Evolutionary conservation across 2,113 vertebrate genomes (phyloP), one percentile per base, ranked within the genome.

Genomic region (Thalassoma bifasciatum): DNA sequence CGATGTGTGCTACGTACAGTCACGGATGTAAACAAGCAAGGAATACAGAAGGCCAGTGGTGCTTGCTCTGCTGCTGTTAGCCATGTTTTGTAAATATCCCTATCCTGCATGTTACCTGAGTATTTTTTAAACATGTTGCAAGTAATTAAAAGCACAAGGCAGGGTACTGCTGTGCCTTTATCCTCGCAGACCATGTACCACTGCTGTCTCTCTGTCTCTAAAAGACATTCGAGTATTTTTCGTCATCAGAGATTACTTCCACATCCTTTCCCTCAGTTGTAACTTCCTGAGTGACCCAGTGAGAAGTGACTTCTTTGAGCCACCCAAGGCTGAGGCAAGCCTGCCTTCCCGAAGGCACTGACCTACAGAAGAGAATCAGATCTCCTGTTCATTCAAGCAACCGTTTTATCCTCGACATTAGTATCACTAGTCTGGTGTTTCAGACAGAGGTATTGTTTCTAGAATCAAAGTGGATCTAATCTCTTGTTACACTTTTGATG

Each of bases 331-430:
- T 0, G 59, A 58, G 56, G 38, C 70, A 57, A 51, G 79, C 56
- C 51, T 56, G 22, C n/a, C 34, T 52, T 62, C 62, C 74, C 62
- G 6, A 19, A 77, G 66, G 59, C 76, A 13, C 44, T 86, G 77
- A 88, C 86, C 84, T 75, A 75, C 77, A 84, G 82, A 88, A 30
- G 34, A 64, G 68, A 79, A 74, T 77, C 66, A 14, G 47, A 75
- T 67, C 79, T 44, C 44, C 36, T 71, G 70, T 79, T 87, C 81
- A 86, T 40, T 74, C 73, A 83, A 72, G 63, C 71, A 46, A 79
- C 64, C 30, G 75, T 52, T 67, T 82, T 60, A 82, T 71, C 68
- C 21, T 61, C 60, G 40, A 61, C 40, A 53, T 75, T 52, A 16
- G 26, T 24, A 17, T 23, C 17, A 52, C 21, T 10, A 23, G 38